Percentiles rank a stretch among this genome's conserved stretches.
Conservation (phyloP, 2,797 vertebrate genomes). For the Tympanoctomys barrerae region DNA sequence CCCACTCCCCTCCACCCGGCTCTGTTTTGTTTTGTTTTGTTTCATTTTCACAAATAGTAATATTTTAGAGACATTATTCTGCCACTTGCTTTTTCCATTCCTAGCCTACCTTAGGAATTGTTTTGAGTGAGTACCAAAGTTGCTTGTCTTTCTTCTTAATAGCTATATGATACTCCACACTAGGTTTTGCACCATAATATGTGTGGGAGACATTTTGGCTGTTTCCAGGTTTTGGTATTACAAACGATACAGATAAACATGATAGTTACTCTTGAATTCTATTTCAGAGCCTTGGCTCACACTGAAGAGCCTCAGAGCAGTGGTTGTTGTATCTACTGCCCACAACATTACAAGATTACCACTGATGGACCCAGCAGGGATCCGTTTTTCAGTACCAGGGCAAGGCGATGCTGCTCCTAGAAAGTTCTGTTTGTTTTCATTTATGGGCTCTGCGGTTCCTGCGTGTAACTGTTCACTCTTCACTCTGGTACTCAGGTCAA, state of each 20-base stretch:
- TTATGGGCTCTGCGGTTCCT: background rate
- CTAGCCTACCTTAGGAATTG: background rate
- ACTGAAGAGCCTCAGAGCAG: background rate
- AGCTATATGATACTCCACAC: background rate
- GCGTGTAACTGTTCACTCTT: background rate
- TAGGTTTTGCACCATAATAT: background rate
- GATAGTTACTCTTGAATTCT: background rate
- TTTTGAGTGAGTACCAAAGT: background rate
- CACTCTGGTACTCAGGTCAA: background rate
- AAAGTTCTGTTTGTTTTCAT: background rate
- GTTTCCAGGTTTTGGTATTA: background rate
- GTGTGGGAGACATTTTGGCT: background rate
- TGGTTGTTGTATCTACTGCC: background rate
- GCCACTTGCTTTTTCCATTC: background rate
- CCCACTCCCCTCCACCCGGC: background rate
- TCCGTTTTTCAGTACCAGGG: background rate
- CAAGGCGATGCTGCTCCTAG: background rate
- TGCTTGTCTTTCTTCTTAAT: constrained; percentile 3
- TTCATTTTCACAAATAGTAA: background rate
- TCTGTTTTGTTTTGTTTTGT: background rate
- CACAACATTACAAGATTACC: background rate
- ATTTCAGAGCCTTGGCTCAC: background rate
- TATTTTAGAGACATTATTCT: background rate
- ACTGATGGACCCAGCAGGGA: background rate
- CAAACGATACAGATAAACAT: no score